These are phyloP conservation scores for Clupea harengus DNA, from an alignment of 2,113 vertebrate genomes.

Conservation along the genomic window DNA sequence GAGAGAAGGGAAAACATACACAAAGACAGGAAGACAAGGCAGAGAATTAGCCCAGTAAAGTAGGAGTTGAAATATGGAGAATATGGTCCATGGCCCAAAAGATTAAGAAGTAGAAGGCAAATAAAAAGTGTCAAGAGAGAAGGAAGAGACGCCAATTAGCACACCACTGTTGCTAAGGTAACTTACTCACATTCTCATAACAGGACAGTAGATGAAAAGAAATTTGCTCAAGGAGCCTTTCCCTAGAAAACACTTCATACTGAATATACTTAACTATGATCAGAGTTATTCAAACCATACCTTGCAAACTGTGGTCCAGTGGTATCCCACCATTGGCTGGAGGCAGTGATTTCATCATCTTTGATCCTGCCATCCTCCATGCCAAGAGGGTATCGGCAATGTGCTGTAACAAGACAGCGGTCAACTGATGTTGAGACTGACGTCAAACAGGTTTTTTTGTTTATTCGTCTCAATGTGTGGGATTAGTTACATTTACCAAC, in stretches of 20 bases:
- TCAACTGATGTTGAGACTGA: background rate
- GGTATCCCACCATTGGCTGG: constrained; percentile 86
- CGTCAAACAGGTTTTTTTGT: background rate
- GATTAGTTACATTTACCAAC: background rate
- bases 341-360: constrained; percentile 84
- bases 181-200: background rate
- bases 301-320: constrained; percentile 84
- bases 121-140: background rate
- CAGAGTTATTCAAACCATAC: constrained; percentile 55
- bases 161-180: background rate
- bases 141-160: background rate
- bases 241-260: background rate
- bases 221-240: background rate
- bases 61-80: background rate
- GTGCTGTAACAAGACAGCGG: constrained; percentile 60
- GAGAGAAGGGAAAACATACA: background rate
- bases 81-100: background rate
- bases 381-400: constrained; percentile 84
- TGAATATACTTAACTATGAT: background rate
- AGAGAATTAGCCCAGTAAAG: background rate
- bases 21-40: background rate
- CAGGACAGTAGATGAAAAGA: background rate
- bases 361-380: constrained; percentile 85
- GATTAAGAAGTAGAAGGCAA: background rate
- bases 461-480: background rate